Conservation (phyloP, 2,113 vertebrate genomes). For the Salvelinus alpinus region DNA sequence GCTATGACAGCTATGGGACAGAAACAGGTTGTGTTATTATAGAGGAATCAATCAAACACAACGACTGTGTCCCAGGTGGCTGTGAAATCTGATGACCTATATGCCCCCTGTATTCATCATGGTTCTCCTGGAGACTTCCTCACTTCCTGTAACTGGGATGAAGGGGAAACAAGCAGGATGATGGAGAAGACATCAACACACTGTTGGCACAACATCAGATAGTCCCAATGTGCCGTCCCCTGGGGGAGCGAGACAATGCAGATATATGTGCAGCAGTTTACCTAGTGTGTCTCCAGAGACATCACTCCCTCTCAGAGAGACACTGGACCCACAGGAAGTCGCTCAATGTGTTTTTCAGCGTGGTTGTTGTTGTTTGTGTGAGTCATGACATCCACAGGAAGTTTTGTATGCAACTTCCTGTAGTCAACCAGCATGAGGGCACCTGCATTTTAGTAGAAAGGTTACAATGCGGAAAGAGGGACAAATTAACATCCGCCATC, state of each 20-base stretch:
- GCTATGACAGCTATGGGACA: constrained; percentile 26
- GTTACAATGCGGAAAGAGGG: background rate
- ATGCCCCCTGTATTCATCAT: background rate
- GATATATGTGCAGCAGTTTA: constrained; percentile 27
- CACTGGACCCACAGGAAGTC: constrained; percentile 1
- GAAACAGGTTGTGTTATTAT: constrained; percentile 42
- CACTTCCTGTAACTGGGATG: background rate
- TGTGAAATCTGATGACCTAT: constrained; percentile 28
- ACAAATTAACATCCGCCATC: background rate
- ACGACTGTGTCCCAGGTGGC: constrained; percentile 43
- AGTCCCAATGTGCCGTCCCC: constrained; percentile 19
- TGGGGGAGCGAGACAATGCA: constrained; percentile 17
- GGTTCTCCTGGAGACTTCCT: constrained; percentile 30
- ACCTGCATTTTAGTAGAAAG: background rate
- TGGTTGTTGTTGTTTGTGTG: constrained; percentile 1
- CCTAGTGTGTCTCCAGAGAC: background rate
- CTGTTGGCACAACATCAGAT: background rate
- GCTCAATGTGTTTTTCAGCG: background rate
- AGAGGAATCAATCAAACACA: constrained; percentile 47
- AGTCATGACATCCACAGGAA: constrained; percentile 38
- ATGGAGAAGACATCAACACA: constrained; percentile 20
- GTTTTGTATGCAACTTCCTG: constrained; percentile 34
- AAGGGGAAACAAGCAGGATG: constrained; percentile 9
- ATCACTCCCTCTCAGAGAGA: constrained; percentile 24
- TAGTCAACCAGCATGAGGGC: background rate